These are phyloP conservation scores for Heterocephalus glaber DNA, from an alignment of 2,113 vertebrate genomes.

Conservation along the genomic window DNA sequence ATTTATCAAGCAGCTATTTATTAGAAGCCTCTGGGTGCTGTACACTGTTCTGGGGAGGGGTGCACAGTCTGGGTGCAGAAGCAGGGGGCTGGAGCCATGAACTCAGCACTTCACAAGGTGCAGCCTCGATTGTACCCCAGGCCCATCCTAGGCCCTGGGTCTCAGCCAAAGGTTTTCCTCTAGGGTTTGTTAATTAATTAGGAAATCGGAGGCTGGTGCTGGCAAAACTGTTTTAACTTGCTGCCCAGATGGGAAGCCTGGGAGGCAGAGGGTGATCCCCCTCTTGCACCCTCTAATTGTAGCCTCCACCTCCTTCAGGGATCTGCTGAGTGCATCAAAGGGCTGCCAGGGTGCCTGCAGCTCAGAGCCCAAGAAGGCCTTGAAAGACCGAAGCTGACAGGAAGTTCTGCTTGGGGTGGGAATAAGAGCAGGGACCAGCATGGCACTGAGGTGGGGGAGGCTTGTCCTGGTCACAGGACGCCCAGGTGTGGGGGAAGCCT, in stretches of 20 bases:
- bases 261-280: background rate
- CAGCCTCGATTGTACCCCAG: rapidly evolving
- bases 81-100: rapidly evolving
- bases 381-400: background rate
- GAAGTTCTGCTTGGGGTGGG: background rate
- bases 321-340: slow-evolving; percentile 5
- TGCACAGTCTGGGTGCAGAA: rapidly evolving
- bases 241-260: background rate
- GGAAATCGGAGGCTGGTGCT: background rate
- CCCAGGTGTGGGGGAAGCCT: background rate
- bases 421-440: background rate
- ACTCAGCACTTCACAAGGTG: rapidly evolving
- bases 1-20: background rate
- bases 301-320: background rate
- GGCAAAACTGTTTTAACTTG: background rate
- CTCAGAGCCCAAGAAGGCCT: background rate
- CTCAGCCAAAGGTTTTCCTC: background rate
- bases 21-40: background rate
- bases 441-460: rapidly evolving
- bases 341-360: background rate
- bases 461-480: background rate
- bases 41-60: background rate
- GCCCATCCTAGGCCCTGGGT: background rate
- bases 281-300: slow-evolving; percentile 8
- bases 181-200: slow-evolving; percentile 22